Base-by-base conservation (phyloP, 2,113 vertebrate genomes). In the Furnarius figulus region DNA sequence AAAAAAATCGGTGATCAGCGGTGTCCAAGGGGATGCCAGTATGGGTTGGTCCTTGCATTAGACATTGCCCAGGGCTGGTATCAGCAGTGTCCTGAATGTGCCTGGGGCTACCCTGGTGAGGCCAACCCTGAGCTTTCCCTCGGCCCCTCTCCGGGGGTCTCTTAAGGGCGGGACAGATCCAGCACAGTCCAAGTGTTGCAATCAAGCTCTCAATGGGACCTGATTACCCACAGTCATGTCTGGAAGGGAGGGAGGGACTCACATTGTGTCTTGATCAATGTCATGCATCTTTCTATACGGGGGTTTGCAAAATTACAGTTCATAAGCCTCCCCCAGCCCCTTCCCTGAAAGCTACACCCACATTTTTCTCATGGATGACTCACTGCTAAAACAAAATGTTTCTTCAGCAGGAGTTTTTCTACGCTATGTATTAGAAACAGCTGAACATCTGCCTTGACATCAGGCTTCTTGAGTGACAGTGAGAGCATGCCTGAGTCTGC, bases 361-460 rank as follows among this genome's bases (percentile, higher is more conserved):
- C 92, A 95, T 96, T 96, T 96, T 96, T 96, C 93, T 92, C 95
- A 95, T 89, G 86, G 74, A 27, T 97, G 93, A 97, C 66, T 97
- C 96, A 96, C 30, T 85, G 73, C 78, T 96, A 70, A 82, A 91
- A 84, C 55, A 74, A 77, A 93, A 53, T 58, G 35, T 79, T 87
- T 92, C 92, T 95, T 58, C 80, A 91, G 76, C 58, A 66, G 35
- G 49, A 93, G 70, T 37, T 90, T 82, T 87, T 62, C 85, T 82
- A 0, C 61, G 49, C 49, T 79, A 12, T 46, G 27, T 82, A 85
- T 94, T 96, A 96, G 84, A 92, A 92, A 94, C 88, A 92, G 87
- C 85, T 94, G 94, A 94, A 62, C 44, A 65, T 65, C 65, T 67
- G 61, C 24, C 63, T 65, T 59, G 72, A 40, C 81, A 78, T 63